A percentile compares a stretch with the other conserved stretches of the same genome.
Evolutionary conservation across 2,888 invertebrate species (phyloP).

Genomic region (Perizoma flavofasciatum): DNA sequence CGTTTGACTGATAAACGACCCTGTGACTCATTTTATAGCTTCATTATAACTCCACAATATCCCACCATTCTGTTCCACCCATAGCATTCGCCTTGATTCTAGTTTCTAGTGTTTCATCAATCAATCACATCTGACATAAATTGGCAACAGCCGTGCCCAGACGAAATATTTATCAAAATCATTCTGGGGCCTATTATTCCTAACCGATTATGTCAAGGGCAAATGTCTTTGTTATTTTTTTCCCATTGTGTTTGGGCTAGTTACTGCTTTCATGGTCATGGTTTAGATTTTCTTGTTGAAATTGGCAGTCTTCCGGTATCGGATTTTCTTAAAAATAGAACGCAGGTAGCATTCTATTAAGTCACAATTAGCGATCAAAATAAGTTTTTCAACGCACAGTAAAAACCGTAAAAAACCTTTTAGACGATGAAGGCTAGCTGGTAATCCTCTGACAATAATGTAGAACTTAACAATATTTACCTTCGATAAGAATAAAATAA

Average conservation of each 20-base stretch:
- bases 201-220: slow-evolving; percentile 42
- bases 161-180: slow-evolving; percentile 42
- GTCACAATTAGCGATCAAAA: no score
- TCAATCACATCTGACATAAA: slow-evolving; percentile 44
- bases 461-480: no score
- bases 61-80: slow-evolving; percentile 23
- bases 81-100: slow-evolving; percentile 30
- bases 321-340: not conserved
- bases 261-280: slow-evolving; percentile 16
- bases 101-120: slow-evolving; percentile 38
- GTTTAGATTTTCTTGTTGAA: slow-evolving; percentile 1
- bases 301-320: not conserved
- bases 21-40: slow-evolving; percentile 22
- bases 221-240: slow-evolving; percentile 34
- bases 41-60: slow-evolving; percentile 27
- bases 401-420: no score
- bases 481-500: no score
- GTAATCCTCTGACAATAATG: no score
- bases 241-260: slow-evolving; percentile 27
- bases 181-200: slow-evolving; percentile 39
- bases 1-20: slow-evolving; percentile 11
- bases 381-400: no score
- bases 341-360: no score
- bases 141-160: slow-evolving; percentile 40
- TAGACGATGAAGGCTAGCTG: no score